Percentiles rank a stretch among this genome's conserved stretches.
phyloP scores from a whole-genome alignment of 2,888 invertebrate genomes.

The Lucinisca nassula region DNA sequence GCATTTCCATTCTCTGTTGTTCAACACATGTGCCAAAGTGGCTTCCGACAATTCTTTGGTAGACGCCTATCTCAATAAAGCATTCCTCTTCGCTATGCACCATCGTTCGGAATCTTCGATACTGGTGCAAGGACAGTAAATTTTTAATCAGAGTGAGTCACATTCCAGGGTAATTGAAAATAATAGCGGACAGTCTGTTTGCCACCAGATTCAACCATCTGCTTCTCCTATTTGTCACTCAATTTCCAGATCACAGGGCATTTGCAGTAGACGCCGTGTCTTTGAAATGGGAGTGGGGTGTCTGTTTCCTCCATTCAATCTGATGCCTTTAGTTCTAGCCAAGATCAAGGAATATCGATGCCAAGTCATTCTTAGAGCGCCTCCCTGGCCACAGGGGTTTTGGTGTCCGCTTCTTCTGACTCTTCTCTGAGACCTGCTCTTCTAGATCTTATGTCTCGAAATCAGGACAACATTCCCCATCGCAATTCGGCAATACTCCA shows the following conservation, averaged over 20 bases:
- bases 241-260: neutral
- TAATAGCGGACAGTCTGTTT: constrained; percentile 17
- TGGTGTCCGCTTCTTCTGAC: neutral
- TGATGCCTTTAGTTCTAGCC: neutral
- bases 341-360: neutral
- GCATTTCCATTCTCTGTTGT: too few species aligned
- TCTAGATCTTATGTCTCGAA: constrained; percentile 1
- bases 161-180: constrained; percentile 26
- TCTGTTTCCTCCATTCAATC: neutral
- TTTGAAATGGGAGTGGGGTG: neutral
- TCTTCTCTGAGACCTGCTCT: neutral
- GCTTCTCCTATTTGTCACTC: constrained; percentile 8
- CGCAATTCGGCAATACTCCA: neutral
- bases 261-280: constrained; percentile 22
- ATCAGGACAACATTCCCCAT: neutral
- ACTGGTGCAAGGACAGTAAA: neutral
- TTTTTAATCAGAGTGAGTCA: neutral
- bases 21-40: too few species aligned
- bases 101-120: too few species aligned
- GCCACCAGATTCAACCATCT: constrained; percentile 11
- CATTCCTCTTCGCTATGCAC: too few species aligned
- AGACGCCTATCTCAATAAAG: too few species aligned
- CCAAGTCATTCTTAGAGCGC: neutral
- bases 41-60: too few species aligned
- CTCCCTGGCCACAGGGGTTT: neutral